Conservation (phyloP, 2,797 vertebrate species). For the Peromyscus melanophrys region DNA sequence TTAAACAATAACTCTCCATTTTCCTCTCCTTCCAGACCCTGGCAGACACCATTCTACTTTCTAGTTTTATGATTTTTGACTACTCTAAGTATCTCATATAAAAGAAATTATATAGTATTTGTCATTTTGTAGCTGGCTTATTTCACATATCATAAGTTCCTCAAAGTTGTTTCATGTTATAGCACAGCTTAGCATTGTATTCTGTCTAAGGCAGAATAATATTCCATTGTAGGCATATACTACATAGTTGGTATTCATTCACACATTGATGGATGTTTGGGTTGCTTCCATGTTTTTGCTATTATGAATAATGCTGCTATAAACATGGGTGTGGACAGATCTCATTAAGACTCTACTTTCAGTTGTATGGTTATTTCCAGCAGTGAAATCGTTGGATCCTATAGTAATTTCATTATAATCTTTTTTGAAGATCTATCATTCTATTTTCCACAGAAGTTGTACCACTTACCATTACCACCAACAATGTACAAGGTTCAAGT, state of each 20-base stretch:
- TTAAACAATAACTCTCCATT: not conserved
- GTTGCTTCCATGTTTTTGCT: not conserved
- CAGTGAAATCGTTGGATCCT: not conserved
- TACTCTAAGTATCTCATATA: not conserved
- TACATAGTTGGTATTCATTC: not conserved
- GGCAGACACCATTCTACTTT: not conserved
- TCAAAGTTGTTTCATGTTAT: not conserved
- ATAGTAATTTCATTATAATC: not conserved
- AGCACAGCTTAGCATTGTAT: not conserved
- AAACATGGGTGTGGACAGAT: not conserved
- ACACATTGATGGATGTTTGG: not conserved
- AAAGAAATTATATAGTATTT: slow-evolving; percentile 1
- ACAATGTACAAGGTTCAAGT: not conserved
- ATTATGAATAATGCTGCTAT: not conserved
- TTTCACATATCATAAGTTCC: not conserved
- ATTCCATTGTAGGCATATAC: not conserved
- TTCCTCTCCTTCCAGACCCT: not conserved
- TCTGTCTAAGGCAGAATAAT: not conserved
- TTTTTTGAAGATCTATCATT: not conserved
- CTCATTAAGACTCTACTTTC: not conserved
- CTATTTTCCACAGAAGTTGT: not conserved
- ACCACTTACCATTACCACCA: not conserved
- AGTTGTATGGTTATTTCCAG: not conserved
- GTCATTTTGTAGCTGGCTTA: not conserved
- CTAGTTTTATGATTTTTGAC: slow-evolving; percentile 1